These are phyloP conservation scores for Lepetodrilus schrolli DNA, from an alignment of 2,888 invertebrate genomes.

Conservation along the genomic window DNA sequence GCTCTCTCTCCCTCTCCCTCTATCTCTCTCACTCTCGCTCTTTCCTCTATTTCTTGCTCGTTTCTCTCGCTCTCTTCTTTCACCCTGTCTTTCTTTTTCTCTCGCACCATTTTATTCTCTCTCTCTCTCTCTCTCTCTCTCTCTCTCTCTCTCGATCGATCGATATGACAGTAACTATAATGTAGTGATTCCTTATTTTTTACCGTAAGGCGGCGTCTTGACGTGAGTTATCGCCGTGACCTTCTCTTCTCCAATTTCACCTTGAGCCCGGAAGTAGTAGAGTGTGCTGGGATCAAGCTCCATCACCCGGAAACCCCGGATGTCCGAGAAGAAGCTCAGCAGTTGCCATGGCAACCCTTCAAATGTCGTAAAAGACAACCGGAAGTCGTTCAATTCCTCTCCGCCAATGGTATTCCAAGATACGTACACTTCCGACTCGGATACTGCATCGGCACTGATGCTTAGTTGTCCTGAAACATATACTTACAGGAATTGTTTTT, in stretches of 20 bases:
- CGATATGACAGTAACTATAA: no score
- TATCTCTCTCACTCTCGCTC: no score
- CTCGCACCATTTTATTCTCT: neutral
- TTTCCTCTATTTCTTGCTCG: no score
- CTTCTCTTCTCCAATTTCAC: neutral
- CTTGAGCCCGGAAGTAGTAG: slow-evolving; percentile 16
- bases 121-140: no score
- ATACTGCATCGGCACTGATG: slow-evolving; percentile 14
- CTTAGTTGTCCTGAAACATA: neutral
- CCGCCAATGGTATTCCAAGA: slow-evolving; percentile 7
- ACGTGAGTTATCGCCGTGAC: slow-evolving; percentile 5
- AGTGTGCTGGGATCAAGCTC: slow-evolving; percentile 5
- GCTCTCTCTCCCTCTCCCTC: no score
- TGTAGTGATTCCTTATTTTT: no score
- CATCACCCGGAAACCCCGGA: slow-evolving; percentile 18
- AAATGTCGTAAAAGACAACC: slow-evolving; percentile 10
- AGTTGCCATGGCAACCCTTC: neutral
- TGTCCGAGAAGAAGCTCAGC: neutral
- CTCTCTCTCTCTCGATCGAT: no score
- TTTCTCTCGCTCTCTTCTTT: no score
- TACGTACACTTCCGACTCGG: neutral
- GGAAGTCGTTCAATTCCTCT: neutral
- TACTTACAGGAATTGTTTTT: no score
- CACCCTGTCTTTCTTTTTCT: no score
- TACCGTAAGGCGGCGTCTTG: slow-evolving; percentile 28